Base-by-base conservation (phyloP, 2,797 vertebrate genomes). In the Ataeniobius toweri region DNA sequence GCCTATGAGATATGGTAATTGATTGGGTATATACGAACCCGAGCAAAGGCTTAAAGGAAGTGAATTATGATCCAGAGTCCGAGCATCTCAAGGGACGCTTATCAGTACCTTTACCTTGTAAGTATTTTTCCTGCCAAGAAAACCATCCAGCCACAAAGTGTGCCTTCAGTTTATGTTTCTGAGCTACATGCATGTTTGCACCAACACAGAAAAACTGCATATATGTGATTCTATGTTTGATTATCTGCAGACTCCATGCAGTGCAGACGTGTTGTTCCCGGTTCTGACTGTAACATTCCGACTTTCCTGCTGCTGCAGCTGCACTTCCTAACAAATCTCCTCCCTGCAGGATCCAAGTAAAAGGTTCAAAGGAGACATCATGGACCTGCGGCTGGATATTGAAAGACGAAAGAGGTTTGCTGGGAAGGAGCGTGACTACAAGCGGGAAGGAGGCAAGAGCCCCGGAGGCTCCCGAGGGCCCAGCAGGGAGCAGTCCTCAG, bases 1-100 rank as follows among this genome's bases (percentile, higher is more conserved):
- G 93, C 94, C 92, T 98, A 98, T 97, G 96, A 98, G 96, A 97
- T 98, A 98, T 97, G 98, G 97, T 99, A 97, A 98, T 94, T 96
- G 93, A 90, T 97, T 97, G 97, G 94, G 97, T 98, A 96, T 97
- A 85, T 93, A 94, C 93, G 89, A 93, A 88, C 92, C 92, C 92
- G 88, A 93, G 92, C 92, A 96, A 94, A 95, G 94, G 93, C 95
- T 95, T 93, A 97, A 97, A 96, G 96, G 97, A 97, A 92, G 97
- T 97, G 97, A 98, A 96, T 97, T 98, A 98, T 97, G 97, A 95
- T 92, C 95, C 97, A 94, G 96, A 98, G 96, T 96, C 97, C 96
- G 94, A 98, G 98, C 97, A 90, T 97, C 96, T 98, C 96, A 97
- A 96, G 97, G 97, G 96, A 98, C 94, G 96, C 96, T 97, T 96